Evolutionary conservation across 2,888 invertebrate genomes (phyloP), one percentile per base, ranked within the genome.

Genomic region (Embidobia sp.): DNA sequence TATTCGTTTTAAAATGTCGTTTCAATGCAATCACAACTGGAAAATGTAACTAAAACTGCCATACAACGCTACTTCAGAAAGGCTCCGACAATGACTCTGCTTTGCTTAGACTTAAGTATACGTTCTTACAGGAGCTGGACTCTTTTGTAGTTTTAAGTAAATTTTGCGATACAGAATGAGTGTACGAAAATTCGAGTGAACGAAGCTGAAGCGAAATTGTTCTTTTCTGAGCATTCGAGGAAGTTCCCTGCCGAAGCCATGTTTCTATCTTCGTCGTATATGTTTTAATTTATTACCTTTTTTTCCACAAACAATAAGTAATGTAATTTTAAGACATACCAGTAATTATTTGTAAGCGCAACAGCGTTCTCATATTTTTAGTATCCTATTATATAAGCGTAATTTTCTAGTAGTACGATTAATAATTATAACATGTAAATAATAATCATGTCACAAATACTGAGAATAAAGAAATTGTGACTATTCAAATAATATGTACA

Each of bases 351-450:
- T 75, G 55, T 78, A 77, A 78, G 57, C 74, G 74, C 66, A 44
- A 53, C 48, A 35, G 59, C 73, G 59, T 63, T 69, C 53, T 53
- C 37, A 42, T 77, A 69, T 63, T 59, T 76, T 74, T 70, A 82
- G 64, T 46, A 77, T 73, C 80, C 70, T 77, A 79, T 75, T 79
- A 79, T 19, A 59, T 76, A 79, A 78, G 78, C 78, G 82, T 81
- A 80, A 81, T 79, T 76, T 77, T 59, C 48, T 76, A 80, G 75
- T 79, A 77, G 70, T 73, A 75, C 49, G 75, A 79, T 53, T 49
- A 76, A 63, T 78, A 78, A 77, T 78, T 77, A 64, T 79, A 79
- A 75, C 72, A 80, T 82, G 81, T 82, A 82, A 81, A 81, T 82
- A 81, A 77, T 74, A 77, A 80, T 69, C 48, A 44, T 74, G 70